Percentiles rank a stretch among this genome's conserved stretches.
phyloP scores from a whole-genome alignment of 1,140 invertebrate species.

The Brachionus plicatilis region DNA sequence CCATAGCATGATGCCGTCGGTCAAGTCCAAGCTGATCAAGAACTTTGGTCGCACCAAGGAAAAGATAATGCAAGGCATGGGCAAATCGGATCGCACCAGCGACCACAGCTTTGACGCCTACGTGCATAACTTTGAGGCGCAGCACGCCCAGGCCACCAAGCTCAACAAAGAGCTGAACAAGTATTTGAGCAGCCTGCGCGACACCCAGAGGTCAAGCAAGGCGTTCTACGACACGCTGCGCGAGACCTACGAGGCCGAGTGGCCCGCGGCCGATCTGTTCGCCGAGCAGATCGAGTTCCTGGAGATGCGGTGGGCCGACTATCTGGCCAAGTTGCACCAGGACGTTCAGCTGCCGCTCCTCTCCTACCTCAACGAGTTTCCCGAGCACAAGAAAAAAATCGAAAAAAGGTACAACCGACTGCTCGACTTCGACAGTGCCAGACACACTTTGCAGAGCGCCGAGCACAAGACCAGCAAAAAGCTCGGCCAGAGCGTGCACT shows the following conservation, averaged over 20 bases:
- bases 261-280: not conserved
- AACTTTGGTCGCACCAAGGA: conserved; percentile 34
- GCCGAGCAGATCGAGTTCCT: not conserved
- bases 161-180: conserved; percentile 35
- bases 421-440: conserved; percentile 20
- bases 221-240: conserved; percentile 25
- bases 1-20: conserved; percentile 35
- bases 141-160: conserved; percentile 21
- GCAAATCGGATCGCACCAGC: conserved; percentile 32
- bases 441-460: conserved; percentile 16
- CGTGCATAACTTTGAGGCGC: conserved; percentile 18
- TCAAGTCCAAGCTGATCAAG: conserved; percentile 23
- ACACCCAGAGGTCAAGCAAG: conserved; percentile 29
- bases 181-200: conserved; percentile 6
- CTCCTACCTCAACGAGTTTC: conserved; percentile 30
- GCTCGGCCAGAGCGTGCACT: not conserved
- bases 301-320: not conserved
- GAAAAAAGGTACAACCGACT: conserved; percentile 34
- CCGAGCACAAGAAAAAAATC: conserved; percentile 37
- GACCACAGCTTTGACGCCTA: conserved; percentile 27
- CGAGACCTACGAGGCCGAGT: conserved; percentile 27
- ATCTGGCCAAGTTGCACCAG: not conserved
- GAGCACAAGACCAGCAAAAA: conserved; percentile 31
- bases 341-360: conserved; percentile 28
- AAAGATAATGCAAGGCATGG: conserved; percentile 38